Conservation (phyloP, 2,797 vertebrate genomes). For the Lycodopsis pacificus region DNA sequence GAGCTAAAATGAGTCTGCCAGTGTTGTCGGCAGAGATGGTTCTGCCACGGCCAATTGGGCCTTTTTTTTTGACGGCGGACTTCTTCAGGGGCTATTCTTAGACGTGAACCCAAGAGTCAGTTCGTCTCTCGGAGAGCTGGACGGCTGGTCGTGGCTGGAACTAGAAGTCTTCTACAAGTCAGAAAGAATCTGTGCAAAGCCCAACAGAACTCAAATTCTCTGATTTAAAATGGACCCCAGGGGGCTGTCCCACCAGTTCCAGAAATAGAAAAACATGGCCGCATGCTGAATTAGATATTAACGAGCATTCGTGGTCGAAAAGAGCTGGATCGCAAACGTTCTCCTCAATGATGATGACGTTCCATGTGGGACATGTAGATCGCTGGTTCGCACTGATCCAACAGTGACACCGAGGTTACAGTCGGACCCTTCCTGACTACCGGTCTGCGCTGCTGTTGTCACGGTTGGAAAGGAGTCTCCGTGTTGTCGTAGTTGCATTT, state of each 20-base stretch:
- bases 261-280: background rate
- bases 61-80: conserved; percentile 10
- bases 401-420: background rate
- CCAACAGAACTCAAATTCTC: background rate
- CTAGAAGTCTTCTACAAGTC: background rate
- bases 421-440: too few relatives aligned
- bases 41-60: conserved; percentile 40
- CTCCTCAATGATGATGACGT: background rate
- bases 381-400: background rate
- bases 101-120: background rate
- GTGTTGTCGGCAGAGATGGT: conserved; percentile 42
- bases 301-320: background rate
- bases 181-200: background rate
- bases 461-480: too few relatives aligned
- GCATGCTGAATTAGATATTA: too few relatives aligned
- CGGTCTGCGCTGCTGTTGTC: too few relatives aligned
- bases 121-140: background rate
- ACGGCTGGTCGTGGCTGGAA: background rate
- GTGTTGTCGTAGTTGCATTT: too few relatives aligned
- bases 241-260: background rate
- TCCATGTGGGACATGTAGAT: background rate
- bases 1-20: conserved; percentile 49
- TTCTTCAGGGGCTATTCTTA: background rate
- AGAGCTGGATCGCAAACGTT: background rate
- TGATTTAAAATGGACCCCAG: background rate